Evolutionary conservation across 2,797 vertebrate genomes (phyloP).

Genomic region (Meriones psammophilus): DNA sequence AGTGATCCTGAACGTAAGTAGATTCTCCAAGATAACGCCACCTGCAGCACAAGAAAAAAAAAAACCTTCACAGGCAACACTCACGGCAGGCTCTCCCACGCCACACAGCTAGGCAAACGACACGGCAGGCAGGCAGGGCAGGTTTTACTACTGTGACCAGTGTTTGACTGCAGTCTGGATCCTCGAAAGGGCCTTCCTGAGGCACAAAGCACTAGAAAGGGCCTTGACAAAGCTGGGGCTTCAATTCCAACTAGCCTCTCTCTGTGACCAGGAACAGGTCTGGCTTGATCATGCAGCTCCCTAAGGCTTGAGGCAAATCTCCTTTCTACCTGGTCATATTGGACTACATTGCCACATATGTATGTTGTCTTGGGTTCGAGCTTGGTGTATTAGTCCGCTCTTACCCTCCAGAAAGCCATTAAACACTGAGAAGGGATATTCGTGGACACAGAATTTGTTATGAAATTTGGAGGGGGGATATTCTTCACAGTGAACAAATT

Average conservation of each 20-base stretch:
- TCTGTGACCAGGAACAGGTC: not conserved
- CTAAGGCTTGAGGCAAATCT: conserved; percentile 55
- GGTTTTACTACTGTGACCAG: conserved; percentile 91
- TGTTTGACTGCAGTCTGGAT: conserved; percentile 90
- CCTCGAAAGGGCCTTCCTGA: conserved; percentile 76
- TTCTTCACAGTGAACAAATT: conserved; percentile 4
- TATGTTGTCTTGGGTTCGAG: conserved; percentile 48
- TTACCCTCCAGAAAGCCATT: conserved; percentile 3
- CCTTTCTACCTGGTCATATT: conserved; percentile 13
- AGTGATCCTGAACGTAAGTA: conserved; percentile 99
- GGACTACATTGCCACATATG: not conserved
- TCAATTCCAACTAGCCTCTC: not conserved
- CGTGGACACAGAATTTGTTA: not conserved
- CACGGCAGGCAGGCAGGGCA: conserved; percentile 89
- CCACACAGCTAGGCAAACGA: conserved; percentile 87
- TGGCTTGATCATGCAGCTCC: conserved; percentile 13
- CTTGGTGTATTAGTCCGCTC: not conserved
- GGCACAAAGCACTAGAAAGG: conserved; percentile 17
- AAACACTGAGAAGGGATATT: not conserved
- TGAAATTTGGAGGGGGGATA: conserved; percentile 30
- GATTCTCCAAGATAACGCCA: conserved; percentile 88
- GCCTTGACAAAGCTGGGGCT: not conserved
- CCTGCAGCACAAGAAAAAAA: conserved; percentile 87
- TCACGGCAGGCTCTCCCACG: conserved; percentile 79
- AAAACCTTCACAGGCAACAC: conserved; percentile 86